Base-by-base conservation (phyloP, 2,888 invertebrate species). In the Linyphia triangularis region DNA sequence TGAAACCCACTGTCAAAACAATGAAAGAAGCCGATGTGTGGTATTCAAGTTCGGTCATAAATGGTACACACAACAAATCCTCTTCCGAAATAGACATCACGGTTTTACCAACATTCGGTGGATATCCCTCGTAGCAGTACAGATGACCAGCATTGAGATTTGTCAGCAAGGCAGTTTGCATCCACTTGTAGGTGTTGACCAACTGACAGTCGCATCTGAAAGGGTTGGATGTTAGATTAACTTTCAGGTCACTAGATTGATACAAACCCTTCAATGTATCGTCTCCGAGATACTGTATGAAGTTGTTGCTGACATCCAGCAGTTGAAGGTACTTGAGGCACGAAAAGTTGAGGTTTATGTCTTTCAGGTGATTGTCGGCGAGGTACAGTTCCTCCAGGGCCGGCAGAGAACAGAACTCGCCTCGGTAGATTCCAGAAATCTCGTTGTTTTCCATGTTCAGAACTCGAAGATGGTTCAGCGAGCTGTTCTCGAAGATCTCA, bases 401-500 rank as follows among this genome's bases (percentile, higher is more conserved):
- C 0, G 95, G 95, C 28, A 96, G 92, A 91, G 95, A 95, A 91
- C 96, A 96, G 92, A 96, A 96, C 0, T 96, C 95, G 65, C 94
- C 94, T 16, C 95, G 95, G 88, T 86, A 93, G 90, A 96, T 95
- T 72, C 94, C 93, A 30, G 94, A 94, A 37, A 96, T 96, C 92
- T 96, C 95, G 92, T 96, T 96, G 91, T 96, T 95, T 91, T 96
- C 96, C 91, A 96, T 92, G 92, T 96, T 96, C 1, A 96, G 92
- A 91, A 96, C 96, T 90, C 94, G 94, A 90, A 96, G 92, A 89
- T 94, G 94, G 0, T 94, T 94, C 89, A 96, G 92, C 91, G 95
- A 95, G 82, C 89, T 92, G 90, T 95, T 95, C 7, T 95, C 94
- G 91, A 96, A 96, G 84, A 96, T 95, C 90, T 95, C 95, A 90